Percentiles rank a stretch among this genome's conserved stretches.
phyloP scores from a whole-genome alignment of 2,888 invertebrate species.

The Bombylius discolor region DNA sequence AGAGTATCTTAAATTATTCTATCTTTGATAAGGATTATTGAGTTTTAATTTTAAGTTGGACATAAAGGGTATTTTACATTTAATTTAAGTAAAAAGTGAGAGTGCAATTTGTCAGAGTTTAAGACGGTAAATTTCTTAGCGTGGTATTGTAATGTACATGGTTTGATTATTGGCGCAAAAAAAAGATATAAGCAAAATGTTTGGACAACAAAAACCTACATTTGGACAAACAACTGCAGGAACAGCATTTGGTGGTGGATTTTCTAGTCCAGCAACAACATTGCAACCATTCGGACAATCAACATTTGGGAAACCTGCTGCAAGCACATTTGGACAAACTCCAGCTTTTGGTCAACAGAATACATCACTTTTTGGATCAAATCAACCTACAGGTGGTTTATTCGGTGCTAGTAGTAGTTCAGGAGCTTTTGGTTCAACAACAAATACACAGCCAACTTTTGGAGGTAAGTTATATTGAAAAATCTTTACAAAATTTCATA shows the following conservation, averaged over 20 bases:
- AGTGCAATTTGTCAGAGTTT: too few relatives aligned
- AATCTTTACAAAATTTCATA: conserved; percentile 12
- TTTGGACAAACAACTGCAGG: conserved; percentile 37
- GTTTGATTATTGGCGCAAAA: not conserved
- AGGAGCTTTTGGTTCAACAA: conserved; percentile 51
- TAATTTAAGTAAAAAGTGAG: too few relatives aligned
- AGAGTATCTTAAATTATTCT: too few relatives aligned
- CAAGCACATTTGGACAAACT: conserved; percentile 51
- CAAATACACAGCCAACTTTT: conserved; percentile 34
- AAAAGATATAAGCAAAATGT: conserved; percentile 13
- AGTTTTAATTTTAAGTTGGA: too few relatives aligned
- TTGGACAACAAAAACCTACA: conserved; percentile 27
- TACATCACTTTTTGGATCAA: conserved; percentile 44
- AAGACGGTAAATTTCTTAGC: too few relatives aligned
- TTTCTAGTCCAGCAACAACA: conserved; percentile 26
- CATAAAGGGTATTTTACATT: too few relatives aligned
- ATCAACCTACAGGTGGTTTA: conserved; percentile 40
- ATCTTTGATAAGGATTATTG: too few relatives aligned
- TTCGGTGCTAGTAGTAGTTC: conserved; percentile 51
- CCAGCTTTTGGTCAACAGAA: conserved; percentile 51
- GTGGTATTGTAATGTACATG: too few relatives aligned
- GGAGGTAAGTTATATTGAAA: conserved; percentile 25
- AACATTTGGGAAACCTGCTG: conserved; percentile 45
- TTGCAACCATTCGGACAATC: conserved; percentile 38
- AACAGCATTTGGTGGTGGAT: conserved; percentile 29